phyloP scores from a whole-genome alignment of 2,888 invertebrate genomes.

The Lasius platythorax region DNA sequence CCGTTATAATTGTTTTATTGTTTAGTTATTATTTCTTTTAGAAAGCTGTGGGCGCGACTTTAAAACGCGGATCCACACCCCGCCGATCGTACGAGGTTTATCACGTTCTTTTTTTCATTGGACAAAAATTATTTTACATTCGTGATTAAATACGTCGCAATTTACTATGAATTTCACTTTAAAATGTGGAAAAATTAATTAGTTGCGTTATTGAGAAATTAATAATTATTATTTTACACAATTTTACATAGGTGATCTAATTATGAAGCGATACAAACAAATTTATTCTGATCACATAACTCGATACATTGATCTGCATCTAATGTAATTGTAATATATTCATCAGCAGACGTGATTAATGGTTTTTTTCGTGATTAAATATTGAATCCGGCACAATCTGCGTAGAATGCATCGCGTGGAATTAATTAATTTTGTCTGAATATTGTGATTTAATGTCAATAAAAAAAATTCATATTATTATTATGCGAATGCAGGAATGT shows the following conservation, averaged over 20 bases:
- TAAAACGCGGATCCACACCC: constrained; percentile 47
- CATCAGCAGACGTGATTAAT: constrained; percentile 25
- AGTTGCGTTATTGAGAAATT: not conserved
- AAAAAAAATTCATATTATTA: not conserved
- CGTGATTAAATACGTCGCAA: not conserved
- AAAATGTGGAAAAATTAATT: constrained; percentile 7
- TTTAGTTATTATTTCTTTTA: constrained; percentile 29
- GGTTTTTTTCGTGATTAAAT: constrained; percentile 40
- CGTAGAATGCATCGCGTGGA: not conserved
- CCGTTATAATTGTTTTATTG: constrained; percentile 27
- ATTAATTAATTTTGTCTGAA: constrained; percentile 25
- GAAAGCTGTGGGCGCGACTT: constrained; percentile 9
- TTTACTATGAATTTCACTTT: not conserved
- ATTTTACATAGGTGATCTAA: constrained; percentile 1
- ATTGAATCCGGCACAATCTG: not conserved
- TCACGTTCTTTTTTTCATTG: not conserved
- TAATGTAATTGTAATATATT: constrained; percentile 5
- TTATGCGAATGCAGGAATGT: not conserved
- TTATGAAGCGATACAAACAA: constrained; percentile 16
- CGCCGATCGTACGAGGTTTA: not conserved
- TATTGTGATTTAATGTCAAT: constrained; percentile 27
- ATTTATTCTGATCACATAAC: constrained; percentile 33
- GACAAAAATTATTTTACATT: not conserved
- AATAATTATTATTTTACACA: not conserved
- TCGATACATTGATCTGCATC: not conserved